Evolutionary conservation across 2,888 invertebrate genomes (phyloP), one percentile per base, ranked within the genome.

Genomic region (Cylloceria caligata): DNA sequence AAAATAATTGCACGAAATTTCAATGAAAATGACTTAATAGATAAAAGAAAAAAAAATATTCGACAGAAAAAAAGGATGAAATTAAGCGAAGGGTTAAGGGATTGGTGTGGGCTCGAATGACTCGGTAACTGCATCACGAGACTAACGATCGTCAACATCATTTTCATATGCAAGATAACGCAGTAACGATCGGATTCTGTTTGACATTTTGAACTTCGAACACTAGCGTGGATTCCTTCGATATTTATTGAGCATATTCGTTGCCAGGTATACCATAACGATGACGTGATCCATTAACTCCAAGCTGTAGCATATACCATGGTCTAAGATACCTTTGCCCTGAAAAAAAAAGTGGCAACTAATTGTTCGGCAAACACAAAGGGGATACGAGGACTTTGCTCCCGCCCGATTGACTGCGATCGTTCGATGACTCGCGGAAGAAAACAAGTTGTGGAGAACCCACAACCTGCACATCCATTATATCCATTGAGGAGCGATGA

Each of bases 381-480:
- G 6, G 9, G 39, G 36, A 49, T 39, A 39, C 57, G 24, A 71
- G 72, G 64, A 81, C 76, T 68, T 81, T 72, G 49, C 21, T 11
- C 57, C 39, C 30, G 30, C 27, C 21, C 64, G n/a, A 62, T 39
- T 27, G 67, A 42, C n/a, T 21, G 34, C 9, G 27, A 11, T 21
- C 42, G 65, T 57, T 71, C 80, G 47, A 65, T 76, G 76, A 80
- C 80, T 60, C 49, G 55, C 45, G 57, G 36, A 30, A 34, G 24
- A 52, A 60, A 49, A 60, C 24, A 9, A 49, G n/a, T 21, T 47
- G 30, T 13, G n/a, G 13, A 4, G 16, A 39, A 45, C 11, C 45
- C 19, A n/a, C 45, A 5, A 19, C 30, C 30, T 11, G 5, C 34
- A 47, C 19, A 4, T 2, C 16, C 36, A 9, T 7, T 36, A 3